Conservation (phyloP, 2,113 vertebrate species). For the Peromyscus californicus region DNA sequence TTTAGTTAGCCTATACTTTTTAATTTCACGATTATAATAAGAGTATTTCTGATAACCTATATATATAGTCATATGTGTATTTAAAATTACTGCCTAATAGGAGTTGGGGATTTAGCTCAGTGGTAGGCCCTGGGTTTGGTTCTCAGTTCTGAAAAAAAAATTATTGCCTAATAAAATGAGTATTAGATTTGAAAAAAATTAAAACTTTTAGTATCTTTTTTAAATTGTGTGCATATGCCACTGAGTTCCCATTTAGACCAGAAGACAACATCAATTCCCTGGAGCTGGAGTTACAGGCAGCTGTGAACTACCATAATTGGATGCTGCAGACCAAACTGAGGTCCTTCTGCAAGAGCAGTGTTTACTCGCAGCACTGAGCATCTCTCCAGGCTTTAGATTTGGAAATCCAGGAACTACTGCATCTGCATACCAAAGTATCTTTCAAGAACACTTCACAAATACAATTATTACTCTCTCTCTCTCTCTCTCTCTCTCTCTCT, state of each 20-base stretch:
- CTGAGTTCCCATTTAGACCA: not conserved
- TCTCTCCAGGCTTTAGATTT: not conserved
- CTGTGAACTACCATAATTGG: not conserved
- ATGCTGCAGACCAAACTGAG: not conserved
- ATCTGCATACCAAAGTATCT: not conserved
- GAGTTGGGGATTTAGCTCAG: too few relatives aligned
- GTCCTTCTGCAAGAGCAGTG: not conserved
- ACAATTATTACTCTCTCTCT: not conserved
- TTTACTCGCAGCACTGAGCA: not conserved
- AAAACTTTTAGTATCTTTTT: not conserved
- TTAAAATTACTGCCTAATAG: not conserved
- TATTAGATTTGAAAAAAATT: not conserved
- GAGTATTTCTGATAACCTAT: not conserved
- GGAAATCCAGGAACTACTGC: not conserved
- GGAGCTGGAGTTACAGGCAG: not conserved
- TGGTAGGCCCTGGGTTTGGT: too few relatives aligned
- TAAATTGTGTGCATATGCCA: not conserved
- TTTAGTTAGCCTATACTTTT: not conserved
- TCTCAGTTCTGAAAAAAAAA: too few relatives aligned
- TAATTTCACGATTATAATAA: not conserved
- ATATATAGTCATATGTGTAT: not conserved
- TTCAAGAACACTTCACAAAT: not conserved
- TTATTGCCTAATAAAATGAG: not conserved
- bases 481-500: not conserved
- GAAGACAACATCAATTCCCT: not conserved